phyloP scores from a whole-genome alignment of 2,113 vertebrate species.

The Oreocharis arfaki region DNA sequence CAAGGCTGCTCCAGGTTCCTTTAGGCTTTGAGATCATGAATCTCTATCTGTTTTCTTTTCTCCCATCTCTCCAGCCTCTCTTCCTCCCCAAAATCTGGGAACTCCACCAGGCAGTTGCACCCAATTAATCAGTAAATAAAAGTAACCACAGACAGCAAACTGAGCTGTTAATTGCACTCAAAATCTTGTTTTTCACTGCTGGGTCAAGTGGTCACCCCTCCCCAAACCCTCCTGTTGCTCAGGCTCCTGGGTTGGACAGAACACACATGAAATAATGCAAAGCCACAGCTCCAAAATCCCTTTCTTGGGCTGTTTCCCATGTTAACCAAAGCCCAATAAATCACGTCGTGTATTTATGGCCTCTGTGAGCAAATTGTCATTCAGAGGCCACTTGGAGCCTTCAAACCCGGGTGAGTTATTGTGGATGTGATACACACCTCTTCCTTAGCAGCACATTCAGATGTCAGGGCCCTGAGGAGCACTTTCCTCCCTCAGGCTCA shows the following conservation, averaged over 20 bases:
- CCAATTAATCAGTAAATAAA: neutral
- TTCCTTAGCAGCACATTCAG: slow-evolving; percentile 66
- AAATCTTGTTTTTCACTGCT: neutral
- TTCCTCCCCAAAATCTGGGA: neutral
- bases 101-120: neutral
- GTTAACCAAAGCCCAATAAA: neutral
- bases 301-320: slow-evolving; percentile 46
- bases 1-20: neutral
- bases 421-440: slow-evolving; percentile 43
- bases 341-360: neutral
- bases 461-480: slow-evolving; percentile 64
- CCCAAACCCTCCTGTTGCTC: neutral
- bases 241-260: neutral
- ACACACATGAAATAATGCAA: neutral
- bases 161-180: neutral
- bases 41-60: neutral
- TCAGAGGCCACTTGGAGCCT: slow-evolving; percentile 31
- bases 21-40: neutral
- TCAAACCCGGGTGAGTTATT: slow-evolving; percentile 32
- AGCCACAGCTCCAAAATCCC: neutral
- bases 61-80: neutral
- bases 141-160: neutral
- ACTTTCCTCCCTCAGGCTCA: slow-evolving; percentile 62
- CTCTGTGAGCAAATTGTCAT: slow-evolving; percentile 15
- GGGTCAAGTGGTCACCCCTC: neutral